Conservation (phyloP, 2,888 invertebrate genomes). For the Liodrosophila aerea region DNA sequence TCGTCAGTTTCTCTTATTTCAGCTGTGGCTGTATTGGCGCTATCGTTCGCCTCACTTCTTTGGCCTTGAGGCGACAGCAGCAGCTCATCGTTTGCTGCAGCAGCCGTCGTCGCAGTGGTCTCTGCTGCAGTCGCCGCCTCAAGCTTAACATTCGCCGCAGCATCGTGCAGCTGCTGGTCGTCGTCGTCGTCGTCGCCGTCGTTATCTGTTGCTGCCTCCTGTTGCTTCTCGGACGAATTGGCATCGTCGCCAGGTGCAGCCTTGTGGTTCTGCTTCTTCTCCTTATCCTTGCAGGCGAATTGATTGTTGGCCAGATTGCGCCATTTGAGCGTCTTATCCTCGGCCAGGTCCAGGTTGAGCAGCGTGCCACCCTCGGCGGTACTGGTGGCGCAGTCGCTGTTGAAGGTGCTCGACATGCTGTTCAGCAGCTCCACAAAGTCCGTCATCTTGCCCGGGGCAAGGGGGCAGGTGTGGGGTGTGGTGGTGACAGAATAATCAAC, state of each 20-base stretch:
- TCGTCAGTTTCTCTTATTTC: slow-evolving; percentile 18
- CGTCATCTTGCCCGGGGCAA: slow-evolving; percentile 66
- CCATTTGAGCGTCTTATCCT: slow-evolving; percentile 82
- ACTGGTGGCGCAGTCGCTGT: slow-evolving; percentile 77
- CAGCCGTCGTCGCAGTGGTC: slow-evolving; percentile 5
- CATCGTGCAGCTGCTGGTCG: slow-evolving; percentile 21
- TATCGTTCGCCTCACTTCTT: slow-evolving; percentile 12
- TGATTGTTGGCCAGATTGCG: slow-evolving; percentile 82
- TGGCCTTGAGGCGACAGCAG: slow-evolving; percentile 33
- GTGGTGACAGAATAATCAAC: too few species aligned
- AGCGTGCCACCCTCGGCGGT: slow-evolving; percentile 74
- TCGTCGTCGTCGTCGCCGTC: neutral
- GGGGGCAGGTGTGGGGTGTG: neutral
- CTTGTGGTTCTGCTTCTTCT: slow-evolving; percentile 26
- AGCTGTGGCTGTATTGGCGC: slow-evolving; percentile 20
- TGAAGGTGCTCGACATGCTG: slow-evolving; percentile 81
- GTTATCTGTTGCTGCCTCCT: slow-evolving; percentile 24
- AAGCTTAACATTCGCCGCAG: slow-evolving; percentile 26
- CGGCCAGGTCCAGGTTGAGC: slow-evolving; percentile 78
- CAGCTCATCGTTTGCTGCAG: slow-evolving; percentile 19
- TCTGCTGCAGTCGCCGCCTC: slow-evolving; percentile 17
- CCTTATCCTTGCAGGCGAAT: slow-evolving; percentile 80
- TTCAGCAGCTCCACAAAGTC: slow-evolving; percentile 80
- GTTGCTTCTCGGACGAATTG: slow-evolving; percentile 38
- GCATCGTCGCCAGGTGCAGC: slow-evolving; percentile 3